These are phyloP conservation scores for Macrostomum lignano DNA, from an alignment of 1,140 invertebrate species.

Conservation along the genomic window DNA sequence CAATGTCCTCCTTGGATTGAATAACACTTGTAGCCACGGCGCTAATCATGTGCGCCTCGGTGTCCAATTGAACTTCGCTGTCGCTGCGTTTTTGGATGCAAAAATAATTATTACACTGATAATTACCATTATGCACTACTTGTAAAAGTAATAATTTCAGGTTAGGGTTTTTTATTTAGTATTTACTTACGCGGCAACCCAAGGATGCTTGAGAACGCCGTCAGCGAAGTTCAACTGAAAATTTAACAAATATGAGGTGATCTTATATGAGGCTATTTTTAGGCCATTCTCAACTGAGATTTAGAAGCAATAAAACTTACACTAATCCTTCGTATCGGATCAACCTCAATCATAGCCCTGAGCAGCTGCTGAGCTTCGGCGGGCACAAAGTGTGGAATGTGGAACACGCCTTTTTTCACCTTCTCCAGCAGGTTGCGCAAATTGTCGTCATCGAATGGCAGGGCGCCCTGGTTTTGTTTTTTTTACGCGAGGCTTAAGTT, in stretches of 20 bases:
- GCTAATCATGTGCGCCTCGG: constrained; percentile 9
- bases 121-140: too few relatives aligned
- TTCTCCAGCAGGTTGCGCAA: constrained; percentile 86
- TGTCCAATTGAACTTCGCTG: constrained; percentile 7
- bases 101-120: not conserved
- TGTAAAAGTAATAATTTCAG: not conserved
- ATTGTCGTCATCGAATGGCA: constrained; percentile 99
- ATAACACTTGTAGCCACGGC: constrained; percentile 54
- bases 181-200: constrained; percentile 50
- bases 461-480: constrained; percentile 42
- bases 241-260: too few relatives aligned
- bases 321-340: constrained; percentile 76
- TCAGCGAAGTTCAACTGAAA: constrained; percentile 51
- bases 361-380: constrained; percentile 90
- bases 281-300: too few relatives aligned
- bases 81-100: too few relatives aligned
- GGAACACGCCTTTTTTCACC: constrained; percentile 91
- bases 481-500: too few relatives aligned
- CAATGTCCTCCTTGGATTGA: constrained; percentile 67
- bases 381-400: constrained; percentile 95
- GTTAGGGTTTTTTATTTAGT: too few relatives aligned
- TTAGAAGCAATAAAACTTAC: constrained; percentile 45
- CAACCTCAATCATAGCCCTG: constrained; percentile 93
- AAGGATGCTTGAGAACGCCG: constrained; percentile 73
- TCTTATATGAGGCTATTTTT: too few relatives aligned